Percentiles rank a stretch among this genome's conserved stretches.
These are phyloP conservation scores for Embiotoca jacksoni DNA, from an alignment of 2,113 vertebrate genomes.

Conservation along the genomic window DNA sequence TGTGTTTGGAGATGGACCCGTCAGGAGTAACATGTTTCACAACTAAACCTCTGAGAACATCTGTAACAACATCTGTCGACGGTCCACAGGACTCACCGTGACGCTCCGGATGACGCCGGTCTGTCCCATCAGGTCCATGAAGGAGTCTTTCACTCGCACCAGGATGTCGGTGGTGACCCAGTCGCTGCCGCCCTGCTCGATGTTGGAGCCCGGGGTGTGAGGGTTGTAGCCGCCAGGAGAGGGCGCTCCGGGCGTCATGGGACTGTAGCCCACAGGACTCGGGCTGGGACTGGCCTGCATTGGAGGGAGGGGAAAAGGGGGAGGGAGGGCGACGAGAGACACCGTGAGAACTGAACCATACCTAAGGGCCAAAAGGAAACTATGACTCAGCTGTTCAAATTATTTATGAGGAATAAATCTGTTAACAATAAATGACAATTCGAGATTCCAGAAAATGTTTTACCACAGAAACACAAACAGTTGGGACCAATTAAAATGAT, in stretches of 20 bases:
- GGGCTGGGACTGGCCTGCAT: constrained; percentile 93
- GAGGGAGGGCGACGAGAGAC: too few species aligned
- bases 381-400: too few species aligned
- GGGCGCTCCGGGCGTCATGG: constrained; percentile 95
- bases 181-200: constrained; percentile 92
- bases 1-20: too few species aligned
- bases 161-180: constrained; percentile 97
- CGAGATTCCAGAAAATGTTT: too few species aligned
- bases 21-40: too few species aligned
- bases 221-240: constrained; percentile 96
- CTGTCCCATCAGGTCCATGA: constrained; percentile 91
- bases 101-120: constrained; percentile 92
- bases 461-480: too few species aligned
- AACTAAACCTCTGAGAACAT: too few species aligned
- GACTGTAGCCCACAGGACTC: constrained; percentile 94
- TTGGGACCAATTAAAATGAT: too few species aligned
- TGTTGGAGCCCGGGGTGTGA: constrained; percentile 94
- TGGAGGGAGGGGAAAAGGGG: neutral
- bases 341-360: too few species aligned
- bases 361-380: too few species aligned
- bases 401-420: too few species aligned
- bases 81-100: constrained; percentile 78
- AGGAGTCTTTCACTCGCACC: constrained; percentile 92
- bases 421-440: too few species aligned
- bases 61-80: neutral